Base-by-base conservation (phyloP, 1,140 invertebrate species). In the Melanaphis sacchari region DNA sequence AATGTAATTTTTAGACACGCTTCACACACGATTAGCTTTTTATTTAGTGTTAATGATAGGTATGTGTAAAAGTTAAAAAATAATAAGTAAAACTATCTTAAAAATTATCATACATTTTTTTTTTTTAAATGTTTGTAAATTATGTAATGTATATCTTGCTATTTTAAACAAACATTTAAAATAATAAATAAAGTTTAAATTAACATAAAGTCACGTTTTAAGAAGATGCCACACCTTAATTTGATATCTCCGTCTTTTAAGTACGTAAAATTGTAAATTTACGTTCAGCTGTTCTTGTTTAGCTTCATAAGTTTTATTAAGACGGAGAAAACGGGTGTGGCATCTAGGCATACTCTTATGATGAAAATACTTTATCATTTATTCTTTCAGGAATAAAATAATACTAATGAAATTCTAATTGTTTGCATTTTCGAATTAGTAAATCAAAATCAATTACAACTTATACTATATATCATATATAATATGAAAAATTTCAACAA, bases 181-280 rank as follows among this genome's bases (percentile, higher is more conserved):
- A 76, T 76, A 76, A 76, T 76, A 76, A 66, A 76, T 76, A 76
- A n/a, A 76, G 31, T 76, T n/a, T 15, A 76, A 76, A 76, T 76
- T n/a, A 15, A 76, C 59, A 76, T 76, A 18, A 76, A n/a, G n/a
- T 76, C 59, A 76, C 59, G 59, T 76, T 76, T 76, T 76, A n/a
- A 76, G n/a, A 76, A 76, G 5, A 76, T 15, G n/a, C 59, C 59
- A 76, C n/a, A 66, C 59, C 59, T 5, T 15, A 3, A n/a, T 76
- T 66, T 76, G n/a, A 18, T n/a, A n/a, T 18, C 59, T n/a, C 59
- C 5, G 4, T n/a, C 4, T 31, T 76, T n/a, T 15, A n/a, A 76
- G n/a, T 18, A n/a, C 31, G 31, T 66, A n/a, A n/a, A 11, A 66
- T 11, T 26, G 15, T 18, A 76, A n/a, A 76, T 76, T 76, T n/a